Conservation (phyloP, 2,888 invertebrate genomes). For the Acrobasis suavella region DNA sequence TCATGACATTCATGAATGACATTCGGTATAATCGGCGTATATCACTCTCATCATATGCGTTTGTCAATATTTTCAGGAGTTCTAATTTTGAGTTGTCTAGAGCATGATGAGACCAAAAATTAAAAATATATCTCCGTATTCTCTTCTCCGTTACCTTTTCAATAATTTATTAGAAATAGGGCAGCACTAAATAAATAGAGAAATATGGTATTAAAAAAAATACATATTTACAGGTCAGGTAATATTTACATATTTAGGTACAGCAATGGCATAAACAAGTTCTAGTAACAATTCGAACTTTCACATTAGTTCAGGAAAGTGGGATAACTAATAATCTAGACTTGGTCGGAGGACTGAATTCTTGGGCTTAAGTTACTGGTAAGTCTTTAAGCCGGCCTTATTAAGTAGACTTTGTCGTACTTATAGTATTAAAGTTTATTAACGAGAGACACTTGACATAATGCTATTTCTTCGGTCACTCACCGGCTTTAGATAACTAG, state of each 20-base stretch:
- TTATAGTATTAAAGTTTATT: slow-evolving; percentile 8
- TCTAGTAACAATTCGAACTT: slow-evolving; percentile 18
- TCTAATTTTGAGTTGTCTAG: no score
- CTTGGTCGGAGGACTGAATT: slow-evolving; percentile 6
- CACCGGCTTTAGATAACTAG: slow-evolving; percentile 12
- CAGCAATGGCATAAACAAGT: slow-evolving; percentile 1
- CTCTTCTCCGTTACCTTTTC: no score
- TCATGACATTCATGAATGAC: no score
- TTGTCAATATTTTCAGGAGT: no score
- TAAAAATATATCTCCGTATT: no score
- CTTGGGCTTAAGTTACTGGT: slow-evolving; percentile 4
- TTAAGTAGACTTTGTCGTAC: slow-evolving; percentile 1
- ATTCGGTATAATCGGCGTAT: no score
- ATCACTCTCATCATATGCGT: no score
- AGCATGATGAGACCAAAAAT: no score
- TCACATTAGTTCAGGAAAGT: slow-evolving; percentile 24
- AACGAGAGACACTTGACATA: slow-evolving; percentile 2
- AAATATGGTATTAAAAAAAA: no score
- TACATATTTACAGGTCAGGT: not conserved
- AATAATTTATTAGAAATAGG: no score
- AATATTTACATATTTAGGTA: no score
- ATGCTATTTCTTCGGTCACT: slow-evolving; percentile 19
- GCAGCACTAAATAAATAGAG: no score
- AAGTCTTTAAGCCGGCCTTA: not conserved
- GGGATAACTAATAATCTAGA: slow-evolving; percentile 9